Conservation (phyloP, 1,140 invertebrate species). For the Eriocheir sinensis region DNA sequence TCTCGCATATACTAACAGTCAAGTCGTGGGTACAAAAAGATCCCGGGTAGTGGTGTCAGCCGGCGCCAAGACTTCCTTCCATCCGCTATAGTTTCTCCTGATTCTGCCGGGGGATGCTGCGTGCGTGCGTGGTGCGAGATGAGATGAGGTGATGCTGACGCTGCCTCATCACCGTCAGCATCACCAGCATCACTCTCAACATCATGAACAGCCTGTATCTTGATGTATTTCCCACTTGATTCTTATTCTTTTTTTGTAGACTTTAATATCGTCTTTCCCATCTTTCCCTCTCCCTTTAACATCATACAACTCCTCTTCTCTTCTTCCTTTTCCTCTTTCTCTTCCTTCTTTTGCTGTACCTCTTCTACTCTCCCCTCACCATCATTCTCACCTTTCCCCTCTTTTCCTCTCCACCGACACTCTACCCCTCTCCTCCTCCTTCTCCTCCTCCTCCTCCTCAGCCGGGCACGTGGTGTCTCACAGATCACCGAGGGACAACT, state of each 20-base stretch:
- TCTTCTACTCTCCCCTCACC: neutral
- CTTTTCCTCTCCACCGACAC: no score
- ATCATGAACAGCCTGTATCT: neutral
- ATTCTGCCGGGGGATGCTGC: no score
- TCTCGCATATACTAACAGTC: neutral
- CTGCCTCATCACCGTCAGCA: neutral
- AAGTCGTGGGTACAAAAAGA: conserved; percentile 9
- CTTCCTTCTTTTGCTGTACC: no score
- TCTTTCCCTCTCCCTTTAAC: neutral
- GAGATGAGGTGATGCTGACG: conserved; percentile 8
- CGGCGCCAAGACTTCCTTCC: neutral
- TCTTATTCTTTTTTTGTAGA: neutral
- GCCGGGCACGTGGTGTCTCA: neutral
- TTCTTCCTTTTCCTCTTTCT: neutral
- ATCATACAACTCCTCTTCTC: neutral
- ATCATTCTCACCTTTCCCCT: neutral
- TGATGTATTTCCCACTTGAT: neutral
- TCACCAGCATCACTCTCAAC: neutral
- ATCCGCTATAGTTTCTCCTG: neutral
- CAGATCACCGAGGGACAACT: conserved; percentile 46
- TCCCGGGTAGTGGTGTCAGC: neutral
- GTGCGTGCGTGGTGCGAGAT: neutral
- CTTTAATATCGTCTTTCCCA: neutral
- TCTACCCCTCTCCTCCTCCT: neutral
- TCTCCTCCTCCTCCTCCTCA: neutral